A percentile compares a stretch with the other conserved stretches of the same genome.
phyloP scores from a whole-genome alignment of 2,888 invertebrate genomes.

The Cheilosia pagana region DNA sequence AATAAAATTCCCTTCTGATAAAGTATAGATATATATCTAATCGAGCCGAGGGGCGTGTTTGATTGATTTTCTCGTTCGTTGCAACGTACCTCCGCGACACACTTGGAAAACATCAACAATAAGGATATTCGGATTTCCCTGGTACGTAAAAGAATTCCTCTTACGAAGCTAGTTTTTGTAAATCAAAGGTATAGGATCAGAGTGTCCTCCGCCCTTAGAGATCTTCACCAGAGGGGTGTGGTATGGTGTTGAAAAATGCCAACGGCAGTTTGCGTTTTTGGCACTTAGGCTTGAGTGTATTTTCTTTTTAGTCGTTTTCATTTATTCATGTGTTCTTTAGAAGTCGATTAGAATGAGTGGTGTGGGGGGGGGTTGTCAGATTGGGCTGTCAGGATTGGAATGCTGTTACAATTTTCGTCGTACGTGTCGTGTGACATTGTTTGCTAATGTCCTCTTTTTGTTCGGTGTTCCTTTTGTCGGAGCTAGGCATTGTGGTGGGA shows the following conservation, averaged over 20 bases:
- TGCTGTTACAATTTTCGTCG: not conserved
- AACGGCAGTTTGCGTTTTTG: conserved; percentile 9
- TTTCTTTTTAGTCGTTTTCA: not conserved
- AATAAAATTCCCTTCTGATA: not conserved
- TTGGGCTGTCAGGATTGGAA: not conserved
- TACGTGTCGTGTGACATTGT: conserved; percentile 24
- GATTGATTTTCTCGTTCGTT: conserved; percentile 47
- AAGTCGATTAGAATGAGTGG: not conserved
- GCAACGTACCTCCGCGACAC: not conserved
- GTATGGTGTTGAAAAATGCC: conserved; percentile 1
- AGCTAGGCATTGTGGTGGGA: conserved; percentile 8
- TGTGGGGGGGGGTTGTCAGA: not conserved
- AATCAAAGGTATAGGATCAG: not conserved
- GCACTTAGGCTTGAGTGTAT: conserved; percentile 2
- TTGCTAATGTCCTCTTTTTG: conserved; percentile 1
- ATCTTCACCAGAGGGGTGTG: not conserved
- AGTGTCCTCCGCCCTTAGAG: not conserved
- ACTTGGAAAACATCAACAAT: conserved; percentile 13
- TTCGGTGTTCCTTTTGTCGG: not conserved
- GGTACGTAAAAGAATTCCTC: not conserved
- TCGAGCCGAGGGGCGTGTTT: conserved; percentile 42
- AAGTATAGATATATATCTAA: no score
- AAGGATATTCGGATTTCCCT: conserved; percentile 1
- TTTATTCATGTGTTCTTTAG: not conserved
- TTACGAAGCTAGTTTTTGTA: not conserved